A percentile compares a stretch with the other conserved stretches of the same genome.
These are phyloP conservation scores for Penaeus vannamei DNA, from an alignment of 1,140 invertebrate genomes.

Conservation along the genomic window DNA sequence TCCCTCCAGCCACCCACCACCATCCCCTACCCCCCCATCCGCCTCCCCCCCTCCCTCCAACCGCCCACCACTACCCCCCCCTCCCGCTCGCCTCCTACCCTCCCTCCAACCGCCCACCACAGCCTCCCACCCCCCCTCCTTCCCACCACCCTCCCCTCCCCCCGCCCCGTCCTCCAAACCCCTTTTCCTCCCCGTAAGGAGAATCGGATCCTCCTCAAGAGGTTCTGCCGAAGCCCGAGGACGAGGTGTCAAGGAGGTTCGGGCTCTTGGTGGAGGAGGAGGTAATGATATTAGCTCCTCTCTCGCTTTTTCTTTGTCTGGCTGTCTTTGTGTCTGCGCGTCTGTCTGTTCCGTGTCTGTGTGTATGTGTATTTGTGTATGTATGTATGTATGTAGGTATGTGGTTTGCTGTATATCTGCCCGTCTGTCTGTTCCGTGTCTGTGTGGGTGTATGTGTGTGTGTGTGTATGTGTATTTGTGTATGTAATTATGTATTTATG, in stretches of 20 bases:
- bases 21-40: too few relatives aligned
- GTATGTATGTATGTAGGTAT: background rate
- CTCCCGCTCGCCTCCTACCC: too few relatives aligned
- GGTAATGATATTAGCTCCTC: slow-evolving; percentile 28
- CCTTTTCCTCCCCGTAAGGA: background rate
- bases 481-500: background rate
- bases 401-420: background rate
- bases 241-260: slow-evolving; percentile 28
- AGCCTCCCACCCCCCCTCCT: too few relatives aligned
- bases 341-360: background rate
- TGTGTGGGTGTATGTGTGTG: background rate
- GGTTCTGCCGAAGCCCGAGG: background rate
- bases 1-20: too few relatives aligned
- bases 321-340: background rate
- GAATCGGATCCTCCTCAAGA: background rate
- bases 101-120: too few relatives aligned
- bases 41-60: too few relatives aligned
- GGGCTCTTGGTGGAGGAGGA: background rate
- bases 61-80: too few relatives aligned
- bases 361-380: background rate
- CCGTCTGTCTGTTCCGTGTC: background rate
- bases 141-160: too few relatives aligned
- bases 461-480: background rate
- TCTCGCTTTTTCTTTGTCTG: background rate
- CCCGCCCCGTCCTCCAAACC: background rate